Evolutionary conservation across 2,888 invertebrate genomes (phyloP), one percentile per base, ranked within the genome.

Genomic region (Sminthurides aquaticus): DNA sequence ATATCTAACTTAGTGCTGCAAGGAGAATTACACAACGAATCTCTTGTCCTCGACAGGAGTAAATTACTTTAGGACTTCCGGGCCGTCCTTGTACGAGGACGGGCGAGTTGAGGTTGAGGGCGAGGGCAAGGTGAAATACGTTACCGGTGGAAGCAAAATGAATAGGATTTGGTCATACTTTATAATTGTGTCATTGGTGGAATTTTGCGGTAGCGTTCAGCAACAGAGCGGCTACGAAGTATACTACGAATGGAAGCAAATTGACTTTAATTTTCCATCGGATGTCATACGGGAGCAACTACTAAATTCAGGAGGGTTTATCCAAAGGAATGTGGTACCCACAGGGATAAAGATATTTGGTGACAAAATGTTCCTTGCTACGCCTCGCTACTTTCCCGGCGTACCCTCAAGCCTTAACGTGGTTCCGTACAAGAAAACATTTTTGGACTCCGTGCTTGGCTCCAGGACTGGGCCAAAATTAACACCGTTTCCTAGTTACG

Each of bases 401-500:
- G 64, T 64, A 27, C 67, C 67, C 0, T n/a, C 55, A 1, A 62
- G 61, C 11, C 56, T 67, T 15, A 64, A 20, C 22, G 57, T 49
- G 15, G 61, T 63, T 24, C 49, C 59, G 1, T 66, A 66, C 61
- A 48, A 52, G 55, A 62, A 62, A n/a, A 18, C 57, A n/a, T 25
- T 2, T 3, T 3, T 27, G 1, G 63, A 63, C 18, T 48, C 28
- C 26, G 43, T 49, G 28, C 34, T 59, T 3, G n/a, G 24, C 22
- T 48, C 34, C 3, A 57, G 61, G 8, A 28, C 28, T 3, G 24
- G 48, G 24, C 66, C 66, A 0, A 82, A 84, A 71, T 75, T 78
- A 24, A 83, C 84, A 62, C 86, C 89, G 2, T 89, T 85, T 77
- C 89, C 89, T 67, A 85, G 82, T 69, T 89, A 88, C 88, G 82